Conservation (phyloP, 2,888 invertebrate species). For the Folsomia manolachei region DNA sequence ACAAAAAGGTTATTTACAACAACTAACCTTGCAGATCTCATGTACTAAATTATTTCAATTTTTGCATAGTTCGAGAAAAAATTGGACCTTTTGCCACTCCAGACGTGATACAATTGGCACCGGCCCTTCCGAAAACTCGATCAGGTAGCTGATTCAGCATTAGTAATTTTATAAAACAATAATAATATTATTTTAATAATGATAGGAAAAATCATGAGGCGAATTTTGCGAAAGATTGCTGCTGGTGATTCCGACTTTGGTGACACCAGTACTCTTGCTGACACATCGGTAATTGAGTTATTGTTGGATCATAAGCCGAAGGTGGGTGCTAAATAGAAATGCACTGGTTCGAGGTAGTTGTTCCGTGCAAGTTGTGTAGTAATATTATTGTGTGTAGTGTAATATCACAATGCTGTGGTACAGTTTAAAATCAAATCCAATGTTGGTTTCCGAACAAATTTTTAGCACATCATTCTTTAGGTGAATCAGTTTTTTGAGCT, state of each 20-base stretch:
- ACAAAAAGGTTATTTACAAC: conserved; percentile 58
- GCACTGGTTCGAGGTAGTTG: not conserved
- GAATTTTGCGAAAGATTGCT: conserved; percentile 90
- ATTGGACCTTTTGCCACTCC: conserved; percentile 97
- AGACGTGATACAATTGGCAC: conserved; percentile 89
- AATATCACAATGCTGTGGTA: not conserved
- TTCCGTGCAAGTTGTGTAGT: not conserved
- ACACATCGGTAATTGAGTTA: conserved; percentile 79
- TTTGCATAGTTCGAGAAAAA: conserved; percentile 77
- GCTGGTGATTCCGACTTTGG: conserved; percentile 84
- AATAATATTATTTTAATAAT: too few species aligned
- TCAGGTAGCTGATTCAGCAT: too few species aligned
- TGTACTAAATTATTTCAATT: too few species aligned
- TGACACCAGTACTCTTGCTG: conserved; percentile 90
- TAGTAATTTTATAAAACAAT: too few species aligned
- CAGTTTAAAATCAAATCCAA: not conserved
- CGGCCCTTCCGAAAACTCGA: conserved; percentile 90
- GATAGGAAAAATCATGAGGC: conserved; percentile 98
- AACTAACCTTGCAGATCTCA: not conserved
- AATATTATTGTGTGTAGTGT: too few species aligned
- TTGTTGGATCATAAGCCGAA: conserved; percentile 73
- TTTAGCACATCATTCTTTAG: not conserved
- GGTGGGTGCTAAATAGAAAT: not conserved
- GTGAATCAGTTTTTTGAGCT: not conserved
- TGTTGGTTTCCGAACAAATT: not conserved